Conservation (phyloP, 2,797 vertebrate genomes). For the Eulemur rubriventer region DNA sequence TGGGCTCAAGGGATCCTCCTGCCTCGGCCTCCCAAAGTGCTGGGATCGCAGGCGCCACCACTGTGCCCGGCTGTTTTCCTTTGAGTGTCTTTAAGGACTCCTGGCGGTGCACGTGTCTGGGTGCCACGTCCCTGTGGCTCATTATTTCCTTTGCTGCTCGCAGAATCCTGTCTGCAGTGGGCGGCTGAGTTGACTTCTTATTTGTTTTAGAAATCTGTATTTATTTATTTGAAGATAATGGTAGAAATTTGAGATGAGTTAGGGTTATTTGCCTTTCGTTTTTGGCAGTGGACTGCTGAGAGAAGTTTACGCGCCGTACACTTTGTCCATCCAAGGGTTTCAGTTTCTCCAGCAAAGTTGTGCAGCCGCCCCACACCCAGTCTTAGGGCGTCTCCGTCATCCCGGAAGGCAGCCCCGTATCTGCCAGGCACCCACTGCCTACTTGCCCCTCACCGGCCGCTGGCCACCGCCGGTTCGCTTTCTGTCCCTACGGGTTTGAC, state of each 20-base stretch:
- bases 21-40: not conserved
- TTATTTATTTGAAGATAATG: not conserved
- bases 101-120: not conserved
- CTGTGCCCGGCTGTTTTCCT: not conserved
- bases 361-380: rapidly evolving
- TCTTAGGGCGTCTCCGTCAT: not conserved
- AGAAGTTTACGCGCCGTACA: too few relatives aligned
- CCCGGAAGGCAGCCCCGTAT: not conserved
- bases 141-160: not conserved
- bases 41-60: not conserved
- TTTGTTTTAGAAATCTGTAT: not conserved
- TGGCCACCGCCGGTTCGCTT: rapidly evolving
- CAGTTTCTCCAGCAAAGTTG: not conserved
- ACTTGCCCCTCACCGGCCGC: rapidly evolving
- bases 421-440: too few relatives aligned
- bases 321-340: not conserved
- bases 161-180: not conserved
- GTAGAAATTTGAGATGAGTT: not conserved
- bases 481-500: too few relatives aligned
- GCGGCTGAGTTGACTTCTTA: not conserved
- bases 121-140: not conserved
- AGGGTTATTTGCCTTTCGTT: too few relatives aligned
- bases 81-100: too few relatives aligned
- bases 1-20: not conserved
- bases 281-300: too few relatives aligned